Evolutionary conservation across 2,113 vertebrate species (phyloP).

Genomic region (Tonatia bakeri): DNA sequence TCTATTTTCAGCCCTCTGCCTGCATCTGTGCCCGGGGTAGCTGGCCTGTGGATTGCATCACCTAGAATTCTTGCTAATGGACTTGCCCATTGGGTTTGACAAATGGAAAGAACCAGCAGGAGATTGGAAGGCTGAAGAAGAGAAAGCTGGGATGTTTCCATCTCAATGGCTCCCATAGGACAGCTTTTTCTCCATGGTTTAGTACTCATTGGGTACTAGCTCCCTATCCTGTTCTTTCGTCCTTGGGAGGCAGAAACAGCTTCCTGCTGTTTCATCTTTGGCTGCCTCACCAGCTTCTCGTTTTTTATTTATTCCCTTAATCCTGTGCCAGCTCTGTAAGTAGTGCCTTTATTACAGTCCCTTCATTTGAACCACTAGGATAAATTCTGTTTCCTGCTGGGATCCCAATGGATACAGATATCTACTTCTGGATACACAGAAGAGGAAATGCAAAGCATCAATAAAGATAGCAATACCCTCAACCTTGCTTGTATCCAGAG

Average conservation of each 20-base stretch:
- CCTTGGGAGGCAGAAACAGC: not conserved
- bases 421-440: not conserved
- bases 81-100: not conserved
- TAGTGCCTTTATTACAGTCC: not conserved
- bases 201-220: not conserved
- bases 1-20: not conserved
- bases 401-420: not conserved
- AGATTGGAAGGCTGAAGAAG: not conserved
- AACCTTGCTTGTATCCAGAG: not conserved
- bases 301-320: not conserved
- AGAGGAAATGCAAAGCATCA: not conserved
- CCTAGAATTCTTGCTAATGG: not conserved
- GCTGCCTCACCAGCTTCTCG: not conserved
- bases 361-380: not conserved
- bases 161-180: not conserved
- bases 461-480: not conserved
- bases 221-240: not conserved
- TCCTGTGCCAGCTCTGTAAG: not conserved
- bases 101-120: not conserved
- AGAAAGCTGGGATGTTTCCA: not conserved
- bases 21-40: not conserved
- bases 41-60: not conserved
- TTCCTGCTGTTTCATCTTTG: not conserved
- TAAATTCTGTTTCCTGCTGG: not conserved
- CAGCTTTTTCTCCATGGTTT: not conserved